A percentile compares a stretch with the other conserved stretches of the same genome.
These are phyloP conservation scores for Bembecia ichneumoniformis DNA, from an alignment of 2,888 invertebrate species.

Conservation along the genomic window DNA sequence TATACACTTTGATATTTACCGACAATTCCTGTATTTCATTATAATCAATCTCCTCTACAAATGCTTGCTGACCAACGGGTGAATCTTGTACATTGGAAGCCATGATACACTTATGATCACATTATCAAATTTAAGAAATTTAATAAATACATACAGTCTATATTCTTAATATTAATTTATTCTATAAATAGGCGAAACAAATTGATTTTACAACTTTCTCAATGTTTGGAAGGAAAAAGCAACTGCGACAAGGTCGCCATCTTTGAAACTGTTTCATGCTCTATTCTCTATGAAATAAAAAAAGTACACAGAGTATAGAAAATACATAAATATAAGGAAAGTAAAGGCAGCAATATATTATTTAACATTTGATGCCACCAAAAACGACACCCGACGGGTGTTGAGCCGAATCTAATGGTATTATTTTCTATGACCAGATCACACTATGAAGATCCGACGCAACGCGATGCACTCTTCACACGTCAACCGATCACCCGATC, in stretches of 20 bases:
- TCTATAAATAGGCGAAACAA: slow-evolving; percentile 39
- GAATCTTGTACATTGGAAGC: slow-evolving; percentile 68
- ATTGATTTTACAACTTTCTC: slow-evolving; percentile 51
- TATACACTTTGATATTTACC: slow-evolving; percentile 56
- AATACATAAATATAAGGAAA: background rate
- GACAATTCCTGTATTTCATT: slow-evolving; percentile 81
- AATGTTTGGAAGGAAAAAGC: slow-evolving; percentile 66
- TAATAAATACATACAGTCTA: slow-evolving; percentile 27
- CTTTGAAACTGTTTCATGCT: slow-evolving; percentile 52
- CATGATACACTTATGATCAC: slow-evolving; percentile 68
- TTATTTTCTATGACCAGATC: no score
- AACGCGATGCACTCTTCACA: no score
- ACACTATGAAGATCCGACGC: no score
- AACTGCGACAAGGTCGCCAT: slow-evolving; percentile 71
- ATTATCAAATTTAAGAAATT: slow-evolving; percentile 55
- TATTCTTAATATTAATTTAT: slow-evolving; percentile 21
- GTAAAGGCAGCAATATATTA: no score
- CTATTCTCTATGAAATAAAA: no score
- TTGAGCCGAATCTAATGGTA: no score
- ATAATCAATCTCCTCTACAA: slow-evolving; percentile 84
- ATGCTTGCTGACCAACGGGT: slow-evolving; percentile 64
- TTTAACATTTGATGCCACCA: no score
- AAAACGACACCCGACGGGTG: no score
- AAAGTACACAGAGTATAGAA: no score
- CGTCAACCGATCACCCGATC: no score